Conservation (phyloP, 1,140 invertebrate species). For the Lasioglossum baleicum region DNA sequence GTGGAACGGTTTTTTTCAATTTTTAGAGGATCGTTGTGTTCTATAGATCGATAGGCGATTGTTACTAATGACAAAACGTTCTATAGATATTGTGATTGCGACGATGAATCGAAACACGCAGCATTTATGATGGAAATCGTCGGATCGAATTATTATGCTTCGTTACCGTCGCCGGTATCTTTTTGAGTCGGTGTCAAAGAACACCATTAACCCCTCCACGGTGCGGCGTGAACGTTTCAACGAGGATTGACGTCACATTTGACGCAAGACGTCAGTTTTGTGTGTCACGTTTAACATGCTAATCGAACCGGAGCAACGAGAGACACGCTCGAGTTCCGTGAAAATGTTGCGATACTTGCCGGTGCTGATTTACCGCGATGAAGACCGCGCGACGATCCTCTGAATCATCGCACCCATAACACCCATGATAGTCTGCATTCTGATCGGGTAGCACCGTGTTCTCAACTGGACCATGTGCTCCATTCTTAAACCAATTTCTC, state of each 20-base stretch:
- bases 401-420: slow-evolving; percentile 42
- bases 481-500: no score
- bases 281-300: slow-evolving; percentile 23
- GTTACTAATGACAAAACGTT: no score
- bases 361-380: neutral
- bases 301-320: slow-evolving; percentile 20
- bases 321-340: slow-evolving; percentile 13
- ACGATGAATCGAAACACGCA: neutral
- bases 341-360: slow-evolving; percentile 36
- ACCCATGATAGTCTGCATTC: no score
- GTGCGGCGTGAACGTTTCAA: slow-evolving; percentile 34
- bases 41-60: neutral
- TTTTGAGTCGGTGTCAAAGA: neutral
- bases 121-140: slow-evolving; percentile 6
- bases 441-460: no score
- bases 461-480: no score
- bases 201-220: neutral
- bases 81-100: no score
- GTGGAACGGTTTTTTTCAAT: no score
- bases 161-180: neutral
- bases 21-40: neutral
- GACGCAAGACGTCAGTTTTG: slow-evolving; percentile 43
- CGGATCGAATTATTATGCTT: neutral
- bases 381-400: neutral
- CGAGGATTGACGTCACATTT: slow-evolving; percentile 51